Evolutionary conservation across 2,797 vertebrate genomes (phyloP).

Genomic region (Thamnophis elegans): DNA sequence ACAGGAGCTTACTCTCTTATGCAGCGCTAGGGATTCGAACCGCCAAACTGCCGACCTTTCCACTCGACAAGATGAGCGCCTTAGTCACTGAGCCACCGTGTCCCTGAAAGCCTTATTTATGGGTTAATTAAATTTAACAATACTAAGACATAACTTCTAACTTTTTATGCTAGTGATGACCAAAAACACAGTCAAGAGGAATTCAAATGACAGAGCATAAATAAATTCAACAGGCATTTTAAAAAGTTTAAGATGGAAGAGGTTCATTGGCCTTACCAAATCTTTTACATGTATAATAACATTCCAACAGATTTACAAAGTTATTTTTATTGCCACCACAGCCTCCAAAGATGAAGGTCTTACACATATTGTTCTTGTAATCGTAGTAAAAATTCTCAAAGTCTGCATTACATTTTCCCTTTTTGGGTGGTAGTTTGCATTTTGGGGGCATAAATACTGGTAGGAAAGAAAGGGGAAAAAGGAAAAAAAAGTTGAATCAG

Average conservation of each 20-base stretch:
- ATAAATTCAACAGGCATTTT: background rate
- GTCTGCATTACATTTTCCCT: background rate
- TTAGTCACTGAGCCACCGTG: no score
- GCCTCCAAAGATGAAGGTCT: background rate
- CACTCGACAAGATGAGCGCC: no score
- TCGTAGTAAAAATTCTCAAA: conserved; percentile 7
- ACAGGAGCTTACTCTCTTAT: no score
- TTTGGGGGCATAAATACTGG: background rate
- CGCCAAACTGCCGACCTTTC: no score
- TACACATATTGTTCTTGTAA: background rate
- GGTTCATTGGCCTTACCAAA: background rate
- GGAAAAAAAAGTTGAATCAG: background rate
- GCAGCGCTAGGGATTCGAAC: no score
- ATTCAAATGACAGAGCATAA: background rate
- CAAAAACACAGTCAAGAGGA: background rate
- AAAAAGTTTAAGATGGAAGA: background rate
- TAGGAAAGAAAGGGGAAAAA: no score
- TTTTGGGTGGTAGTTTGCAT: background rate
- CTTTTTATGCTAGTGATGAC: background rate
- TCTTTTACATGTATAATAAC: background rate
- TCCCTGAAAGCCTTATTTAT: background rate
- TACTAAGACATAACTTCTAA: background rate
- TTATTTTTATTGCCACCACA: conserved; percentile 14
- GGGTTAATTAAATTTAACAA: background rate
- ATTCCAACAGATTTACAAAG: background rate